These are phyloP conservation scores for Labeo catla DNA, from an alignment of 2,113 vertebrate genomes.

Conservation along the genomic window DNA sequence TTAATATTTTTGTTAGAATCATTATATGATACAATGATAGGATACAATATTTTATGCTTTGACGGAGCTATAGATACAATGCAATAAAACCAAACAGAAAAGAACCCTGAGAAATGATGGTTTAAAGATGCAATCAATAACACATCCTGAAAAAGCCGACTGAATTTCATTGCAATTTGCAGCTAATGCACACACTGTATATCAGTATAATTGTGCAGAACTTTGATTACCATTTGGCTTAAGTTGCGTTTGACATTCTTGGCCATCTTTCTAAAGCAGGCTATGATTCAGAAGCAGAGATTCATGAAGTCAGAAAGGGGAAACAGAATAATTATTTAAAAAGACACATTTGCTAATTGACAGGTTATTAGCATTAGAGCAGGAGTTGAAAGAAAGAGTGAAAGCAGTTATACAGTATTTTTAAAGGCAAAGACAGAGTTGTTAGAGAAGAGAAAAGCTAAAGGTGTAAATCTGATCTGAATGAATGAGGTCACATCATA, in stretches of 20 bases:
- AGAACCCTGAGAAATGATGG: not conserved
- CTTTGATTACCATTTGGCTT: not conserved
- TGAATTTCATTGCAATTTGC: not conserved
- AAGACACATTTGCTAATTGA: not conserved
- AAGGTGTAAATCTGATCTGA: slow-evolving; percentile 75
- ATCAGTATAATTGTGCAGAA: not conserved
- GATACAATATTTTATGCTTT: not conserved
- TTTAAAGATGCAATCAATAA: not conserved
- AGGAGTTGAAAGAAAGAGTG: slow-evolving; percentile 8
- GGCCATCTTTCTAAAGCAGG: not conserved
- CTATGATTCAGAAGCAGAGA: not conserved
- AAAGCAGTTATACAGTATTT: not conserved
- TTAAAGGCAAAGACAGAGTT: not conserved
- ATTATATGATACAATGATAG: not conserved
- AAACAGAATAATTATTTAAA: slow-evolving; percentile 5
- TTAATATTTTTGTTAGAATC: not conserved
- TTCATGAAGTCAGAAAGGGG: not conserved
- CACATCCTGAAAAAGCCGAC: not conserved
- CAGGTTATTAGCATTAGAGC: not conserved
- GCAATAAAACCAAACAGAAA: not conserved
- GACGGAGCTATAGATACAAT: not conserved
- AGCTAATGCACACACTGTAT: not conserved
- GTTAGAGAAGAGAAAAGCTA: slow-evolving; percentile 55
- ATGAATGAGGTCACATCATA: slow-evolving; percentile 73
- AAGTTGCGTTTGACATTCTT: not conserved